Evolutionary conservation across 2,113 vertebrate genomes (phyloP), one percentile per base, ranked within the genome.

Genomic region (Trichechus manatus): DNA sequence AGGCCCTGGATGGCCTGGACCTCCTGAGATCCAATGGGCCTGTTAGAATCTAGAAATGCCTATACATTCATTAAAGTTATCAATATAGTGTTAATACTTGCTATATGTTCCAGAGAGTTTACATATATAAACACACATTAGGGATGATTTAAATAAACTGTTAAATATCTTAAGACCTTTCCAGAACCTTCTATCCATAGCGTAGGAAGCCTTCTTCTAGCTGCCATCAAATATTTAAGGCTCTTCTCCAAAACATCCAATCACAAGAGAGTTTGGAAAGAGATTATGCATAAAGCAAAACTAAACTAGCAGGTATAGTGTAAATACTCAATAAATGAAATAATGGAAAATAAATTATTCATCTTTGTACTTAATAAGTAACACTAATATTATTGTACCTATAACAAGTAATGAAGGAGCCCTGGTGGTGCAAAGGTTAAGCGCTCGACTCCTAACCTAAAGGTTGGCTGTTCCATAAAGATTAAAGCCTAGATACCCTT

Each of bases 151-250:
- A 79, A 68, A 53, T 31, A 36, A 95, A 87, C 2, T 79, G 79
- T 83, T 70, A 79, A 83, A 63, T 59, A 82, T 83, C n/a, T 93
- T 91, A 83, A 93, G 64, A 63, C 53, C 50, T 53, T 42, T 75
- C 39, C 83, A 87, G 25, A 82, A 33, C 82, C 39, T 88, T 87
- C 39, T 84, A 66, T 53, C 20, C 70, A 64, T 25, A 86, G 42
- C 13, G 44, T 63, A 59, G 31, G 33, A 85, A 87, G 10, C 3
- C 87, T 79, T 1, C 6, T 63, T 59, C 39, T 31, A 91, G 68
- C 14, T 1, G 87, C 31, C 23, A 72, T 79, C n/a, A 79, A 93
- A n/a, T 84, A 84, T 84, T 64, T 72, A n/a, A 72, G 63, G 25
- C 31, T 95, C 14, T 0, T 92, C 70, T 87, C 27, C n/a, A 64